Evolutionary conservation across 2,797 vertebrate genomes (phyloP), one percentile per base, ranked within the genome.

Genomic region (Zenarchopterus dispar): DNA sequence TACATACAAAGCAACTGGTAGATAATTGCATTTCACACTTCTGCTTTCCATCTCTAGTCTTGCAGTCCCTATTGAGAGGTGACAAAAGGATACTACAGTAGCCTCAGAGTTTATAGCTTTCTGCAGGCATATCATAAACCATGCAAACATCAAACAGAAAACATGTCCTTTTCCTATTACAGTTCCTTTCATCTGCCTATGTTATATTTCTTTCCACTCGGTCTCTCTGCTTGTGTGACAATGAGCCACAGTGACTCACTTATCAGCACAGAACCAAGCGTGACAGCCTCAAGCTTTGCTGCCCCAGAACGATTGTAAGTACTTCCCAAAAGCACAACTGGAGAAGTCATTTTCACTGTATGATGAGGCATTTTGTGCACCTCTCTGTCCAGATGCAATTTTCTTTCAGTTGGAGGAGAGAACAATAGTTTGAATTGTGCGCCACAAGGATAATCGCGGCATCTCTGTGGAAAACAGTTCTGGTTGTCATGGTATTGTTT

Each of bases 251-350:
- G 33, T 36, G 67, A 56, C 71, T 82, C 10, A 36, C 68, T 88
- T 84, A 83, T 86, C 81, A 80, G 74, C 59, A 10, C 55, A 55
- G 66, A 83, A 73, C 68, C 73, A 73, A 42, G 61, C 18, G 54
- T 78, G 78, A 70, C 33, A 36, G 33, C 11, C 33, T 36, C 9
- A 36, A 36, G 33, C 33, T 36, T 36, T 36, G 61, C 53, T 51
- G 60, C 77, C 74, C 68, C 64, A 67, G 83, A 88, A 86, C 75
- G 67, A 67, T 66, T 63, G 69, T 67, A 73, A 78, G 76, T 73
- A 62, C 63, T 62, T 68, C 73, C 68, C 66, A 58, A 81, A 81
- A 79, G 47, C 68, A 75, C 64, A 65, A 72, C 50, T 59, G 57
- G 22, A 50, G 55, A 77, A 77, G 69, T 80, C 18, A 80, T 78